A percentile compares a stretch with the other conserved stretches of the same genome.
These are phyloP conservation scores for Cylindroiulus punctatus DNA, from an alignment of 2,888 invertebrate genomes.

Conservation along the genomic window DNA sequence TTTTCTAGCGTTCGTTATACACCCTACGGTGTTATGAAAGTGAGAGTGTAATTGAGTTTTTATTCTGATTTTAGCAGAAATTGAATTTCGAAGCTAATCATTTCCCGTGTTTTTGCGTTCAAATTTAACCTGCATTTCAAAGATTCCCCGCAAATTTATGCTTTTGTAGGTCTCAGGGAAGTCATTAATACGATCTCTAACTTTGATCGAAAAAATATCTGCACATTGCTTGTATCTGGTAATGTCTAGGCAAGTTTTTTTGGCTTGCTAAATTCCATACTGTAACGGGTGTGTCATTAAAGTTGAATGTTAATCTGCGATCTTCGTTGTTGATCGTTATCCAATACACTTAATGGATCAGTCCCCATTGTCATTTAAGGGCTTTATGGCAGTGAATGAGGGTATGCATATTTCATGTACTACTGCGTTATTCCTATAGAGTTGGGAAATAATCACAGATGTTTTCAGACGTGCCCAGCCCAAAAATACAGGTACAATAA, in stretches of 20 bases:
- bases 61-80: neutral
- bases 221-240: no score
- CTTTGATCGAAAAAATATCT: neutral
- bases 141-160: neutral
- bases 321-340: no score
- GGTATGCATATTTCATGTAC: no score
- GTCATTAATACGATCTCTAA: neutral
- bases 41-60: no score
- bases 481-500: neutral
- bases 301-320: no score
- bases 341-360: no score
- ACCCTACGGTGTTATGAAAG: no score
- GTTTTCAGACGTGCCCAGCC: constrained; percentile 1
- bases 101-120: neutral
- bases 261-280: no score
- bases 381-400: no score
- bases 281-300: no score
- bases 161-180: neutral
- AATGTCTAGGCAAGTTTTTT: no score
- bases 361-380: no score
- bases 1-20: neutral
- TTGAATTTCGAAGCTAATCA: neutral
- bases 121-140: neutral
- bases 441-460: neutral
- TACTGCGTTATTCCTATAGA: neutral